Percentiles rank a stretch among this genome's conserved stretches.
These are phyloP conservation scores for Tragulus kanchil DNA, from an alignment of 2,113 vertebrate genomes.

Conservation along the genomic window DNA sequence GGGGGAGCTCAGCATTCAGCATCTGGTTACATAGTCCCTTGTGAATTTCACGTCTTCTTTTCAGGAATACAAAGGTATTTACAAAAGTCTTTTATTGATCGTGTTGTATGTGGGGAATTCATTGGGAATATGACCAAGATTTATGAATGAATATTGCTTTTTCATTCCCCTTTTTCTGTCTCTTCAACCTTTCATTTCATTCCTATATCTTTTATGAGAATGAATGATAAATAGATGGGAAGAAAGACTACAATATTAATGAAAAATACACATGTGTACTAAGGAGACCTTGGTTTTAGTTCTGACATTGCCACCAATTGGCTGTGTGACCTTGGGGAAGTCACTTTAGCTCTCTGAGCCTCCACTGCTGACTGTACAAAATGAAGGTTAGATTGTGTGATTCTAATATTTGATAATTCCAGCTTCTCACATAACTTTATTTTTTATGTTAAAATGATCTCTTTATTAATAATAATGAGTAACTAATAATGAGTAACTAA, in stretches of 20 bases:
- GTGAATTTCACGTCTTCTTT: background rate
- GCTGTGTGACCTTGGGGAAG: background rate
- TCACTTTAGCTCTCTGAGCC: background rate
- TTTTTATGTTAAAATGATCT: background rate
- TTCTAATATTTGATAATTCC: background rate
- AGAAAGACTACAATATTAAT: background rate
- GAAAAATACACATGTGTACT: background rate
- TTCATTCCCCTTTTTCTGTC: background rate
- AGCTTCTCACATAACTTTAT: background rate
- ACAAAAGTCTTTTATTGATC: conserved; percentile 4
- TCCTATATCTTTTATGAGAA: background rate
- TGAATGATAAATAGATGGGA: background rate
- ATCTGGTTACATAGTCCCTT: background rate
- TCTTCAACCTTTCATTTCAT: background rate
- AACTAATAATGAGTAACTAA: too few relatives aligned
- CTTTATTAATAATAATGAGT: too few relatives aligned
- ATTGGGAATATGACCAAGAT: background rate
- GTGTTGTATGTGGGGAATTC: background rate
- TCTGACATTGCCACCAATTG: conserved; percentile 1
- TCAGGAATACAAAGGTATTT: conserved; percentile 26
- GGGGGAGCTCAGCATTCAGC: background rate
- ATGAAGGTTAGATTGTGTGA: background rate
- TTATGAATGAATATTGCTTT: conserved; percentile 4
- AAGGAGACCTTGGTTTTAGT: conserved; percentile 18
- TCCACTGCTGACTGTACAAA: conserved; percentile 13